Evolutionary conservation across 2,797 vertebrate genomes (phyloP).

Genomic region (Danio albolineatus): DNA sequence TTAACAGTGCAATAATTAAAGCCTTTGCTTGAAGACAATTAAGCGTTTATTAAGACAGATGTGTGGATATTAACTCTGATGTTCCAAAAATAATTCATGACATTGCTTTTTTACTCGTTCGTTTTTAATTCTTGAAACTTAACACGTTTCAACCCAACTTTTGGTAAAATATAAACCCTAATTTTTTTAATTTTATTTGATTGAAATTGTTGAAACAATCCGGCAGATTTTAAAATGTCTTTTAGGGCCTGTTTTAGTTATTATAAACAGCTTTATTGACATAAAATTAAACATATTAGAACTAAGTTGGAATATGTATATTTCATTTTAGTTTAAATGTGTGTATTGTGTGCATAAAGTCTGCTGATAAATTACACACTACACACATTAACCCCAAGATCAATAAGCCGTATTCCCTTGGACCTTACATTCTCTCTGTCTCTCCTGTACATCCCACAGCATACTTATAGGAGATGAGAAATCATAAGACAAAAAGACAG

Average conservation of each 20-base stretch:
- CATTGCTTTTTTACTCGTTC: not conserved
- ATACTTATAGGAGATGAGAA: not conserved
- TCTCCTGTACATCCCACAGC: not conserved
- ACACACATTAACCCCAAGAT: conserved; percentile 33
- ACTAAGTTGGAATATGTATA: no score
- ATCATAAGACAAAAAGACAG: conserved; percentile 3
- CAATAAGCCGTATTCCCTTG: conserved; percentile 45
- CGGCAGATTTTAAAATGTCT: no score
- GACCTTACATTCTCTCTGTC: conserved; percentile 25
- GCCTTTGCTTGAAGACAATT: not conserved
- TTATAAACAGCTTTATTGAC: no score
- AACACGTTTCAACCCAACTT: no score
- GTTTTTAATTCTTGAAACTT: no score
- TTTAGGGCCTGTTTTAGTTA: no score
- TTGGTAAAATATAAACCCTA: no score
- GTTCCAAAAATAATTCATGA: not conserved
- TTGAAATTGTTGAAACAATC: no score
- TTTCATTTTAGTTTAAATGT: not conserved
- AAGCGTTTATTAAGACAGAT: conserved; percentile 1
- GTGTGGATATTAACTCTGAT: not conserved
- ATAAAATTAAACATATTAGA: no score
- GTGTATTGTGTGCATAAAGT: conserved; percentile 21
- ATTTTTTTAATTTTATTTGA: no score
- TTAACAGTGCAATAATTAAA: not conserved
- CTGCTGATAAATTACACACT: conserved; percentile 41